These are phyloP conservation scores for Parotocinclus haroldoi DNA, from an alignment of 2,797 vertebrate genomes.

Conservation along the genomic window DNA sequence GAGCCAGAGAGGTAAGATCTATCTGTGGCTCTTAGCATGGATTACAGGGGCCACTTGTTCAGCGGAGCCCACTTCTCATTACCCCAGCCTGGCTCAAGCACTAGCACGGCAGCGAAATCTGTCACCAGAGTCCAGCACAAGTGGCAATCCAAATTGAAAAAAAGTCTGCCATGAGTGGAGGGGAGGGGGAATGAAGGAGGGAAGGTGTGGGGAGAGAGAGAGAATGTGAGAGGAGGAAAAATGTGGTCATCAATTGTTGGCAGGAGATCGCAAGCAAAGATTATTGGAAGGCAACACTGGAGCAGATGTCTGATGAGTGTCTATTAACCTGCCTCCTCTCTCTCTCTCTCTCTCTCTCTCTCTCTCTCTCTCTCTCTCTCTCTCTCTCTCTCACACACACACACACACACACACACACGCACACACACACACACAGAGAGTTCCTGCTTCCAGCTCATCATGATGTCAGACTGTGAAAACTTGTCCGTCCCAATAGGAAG, in stretches of 20 bases:
- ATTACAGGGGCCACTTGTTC: slow-evolving; percentile 62
- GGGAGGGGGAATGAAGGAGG: slow-evolving; percentile 35
- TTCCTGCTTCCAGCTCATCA: slow-evolving; percentile 62
- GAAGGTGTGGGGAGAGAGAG: slow-evolving; percentile 31
- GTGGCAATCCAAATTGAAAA: slow-evolving; percentile 66
- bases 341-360: no score
- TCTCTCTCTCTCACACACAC: slow-evolving; percentile 13
- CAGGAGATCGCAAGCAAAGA: slow-evolving; percentile 74
- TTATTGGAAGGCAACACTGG: slow-evolving; percentile 77
- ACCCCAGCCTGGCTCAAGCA: slow-evolving; percentile 49
- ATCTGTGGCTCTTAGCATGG: slow-evolving; percentile 53
- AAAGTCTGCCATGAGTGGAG: slow-evolving; percentile 58
- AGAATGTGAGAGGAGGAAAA: slow-evolving; percentile 44
- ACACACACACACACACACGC: slow-evolving; percentile 27
- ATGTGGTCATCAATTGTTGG: slow-evolving; percentile 81
- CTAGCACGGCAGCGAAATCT: slow-evolving; percentile 61
- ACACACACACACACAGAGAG: slow-evolving; percentile 17
- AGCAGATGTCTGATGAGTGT: slow-evolving; percentile 83
- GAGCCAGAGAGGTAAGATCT: slow-evolving; percentile 42
- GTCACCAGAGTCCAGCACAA: slow-evolving; percentile 63
- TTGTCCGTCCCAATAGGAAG: slow-evolving; percentile 76
- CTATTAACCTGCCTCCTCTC: slow-evolving; percentile 82
- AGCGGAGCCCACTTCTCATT: slow-evolving; percentile 64
- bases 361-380: slow-evolving; percentile 50
- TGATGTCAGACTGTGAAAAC: slow-evolving; percentile 76